Conservation (phyloP, 2,797 vertebrate genomes). For the Merluccius polli region DNA sequence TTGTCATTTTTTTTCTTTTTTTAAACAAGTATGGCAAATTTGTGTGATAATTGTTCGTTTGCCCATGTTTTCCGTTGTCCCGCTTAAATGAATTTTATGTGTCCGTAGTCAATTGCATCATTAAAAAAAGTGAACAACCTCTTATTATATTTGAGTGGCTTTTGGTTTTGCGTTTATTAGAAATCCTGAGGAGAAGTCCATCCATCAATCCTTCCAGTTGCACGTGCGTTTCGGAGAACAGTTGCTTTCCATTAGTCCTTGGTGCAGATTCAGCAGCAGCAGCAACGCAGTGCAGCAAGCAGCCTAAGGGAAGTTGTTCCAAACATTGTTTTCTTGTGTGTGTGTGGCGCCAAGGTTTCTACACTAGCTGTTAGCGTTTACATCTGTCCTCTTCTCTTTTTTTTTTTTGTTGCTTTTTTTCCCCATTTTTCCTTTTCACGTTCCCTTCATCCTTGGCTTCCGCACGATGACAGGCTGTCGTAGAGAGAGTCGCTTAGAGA, state of each 20-base stretch:
- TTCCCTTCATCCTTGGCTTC: conserved; percentile 86
- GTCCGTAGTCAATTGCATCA: conserved; percentile 40
- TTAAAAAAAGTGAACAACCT: conserved; percentile 40
- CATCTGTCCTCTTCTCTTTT: conserved; percentile 4
- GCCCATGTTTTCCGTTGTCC: conserved; percentile 55
- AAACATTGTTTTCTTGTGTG: conserved; percentile 1
- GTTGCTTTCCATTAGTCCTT: conserved; percentile 34
- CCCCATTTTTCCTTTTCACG: background rate
- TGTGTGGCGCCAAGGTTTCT: conserved; percentile 2
- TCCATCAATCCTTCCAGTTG: conserved; percentile 54
- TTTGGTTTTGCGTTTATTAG: conserved; percentile 62
- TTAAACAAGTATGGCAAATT: conserved; percentile 31
- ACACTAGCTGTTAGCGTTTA: conserved; percentile 1
- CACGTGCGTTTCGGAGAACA: conserved; percentile 28
- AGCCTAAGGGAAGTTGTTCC: conserved; percentile 3
- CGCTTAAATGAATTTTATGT: conserved; percentile 37
- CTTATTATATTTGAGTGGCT: conserved; percentile 43
- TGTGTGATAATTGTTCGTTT: conserved; percentile 54
- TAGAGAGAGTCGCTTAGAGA: conserved; percentile 94
- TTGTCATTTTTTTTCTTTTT: background rate
- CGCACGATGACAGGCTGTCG: conserved; percentile 94
- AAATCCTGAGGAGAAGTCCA: conserved; percentile 66
- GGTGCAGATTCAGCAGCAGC: conserved; percentile 28
- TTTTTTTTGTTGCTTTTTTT: background rate
- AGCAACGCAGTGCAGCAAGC: conserved; percentile 36